Percentiles rank a stretch among this genome's conserved stretches.
Evolutionary conservation across 1,140 invertebrate genomes (phyloP).

Genomic region (Latrodectus geometricus): DNA sequence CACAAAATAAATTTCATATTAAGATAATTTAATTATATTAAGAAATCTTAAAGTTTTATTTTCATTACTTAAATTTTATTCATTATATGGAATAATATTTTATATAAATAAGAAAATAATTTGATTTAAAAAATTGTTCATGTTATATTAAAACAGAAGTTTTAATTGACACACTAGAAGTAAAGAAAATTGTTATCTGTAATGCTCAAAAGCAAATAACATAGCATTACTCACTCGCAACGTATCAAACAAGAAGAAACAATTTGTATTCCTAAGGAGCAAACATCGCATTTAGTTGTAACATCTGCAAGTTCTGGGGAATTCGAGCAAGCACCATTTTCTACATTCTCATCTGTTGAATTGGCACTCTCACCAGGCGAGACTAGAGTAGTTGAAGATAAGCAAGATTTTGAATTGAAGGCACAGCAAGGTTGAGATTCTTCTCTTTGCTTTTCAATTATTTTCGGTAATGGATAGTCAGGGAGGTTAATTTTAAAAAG

Average conservation of each 20-base stretch:
- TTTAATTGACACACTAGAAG: too few species aligned
- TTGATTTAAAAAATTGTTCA: too few species aligned
- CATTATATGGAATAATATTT: too few species aligned
- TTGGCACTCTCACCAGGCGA: constrained; percentile 12
- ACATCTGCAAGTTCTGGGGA: too few species aligned
- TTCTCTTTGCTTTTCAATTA: background rate
- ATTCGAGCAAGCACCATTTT: background rate
- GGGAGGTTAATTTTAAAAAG: constrained; percentile 37
- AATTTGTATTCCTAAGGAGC: constrained; percentile 13
- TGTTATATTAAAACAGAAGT: too few species aligned
- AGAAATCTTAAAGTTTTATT: too few species aligned
- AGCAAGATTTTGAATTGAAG: constrained; percentile 16
- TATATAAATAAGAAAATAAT: too few species aligned
- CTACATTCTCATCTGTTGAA: background rate
- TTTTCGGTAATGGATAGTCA: background rate
- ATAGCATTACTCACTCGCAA: constrained; percentile 1
- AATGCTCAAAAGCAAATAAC: too few species aligned
- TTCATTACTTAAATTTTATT: too few species aligned
- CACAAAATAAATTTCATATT: too few species aligned
- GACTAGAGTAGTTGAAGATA: background rate
- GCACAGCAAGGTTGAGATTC: constrained; percentile 28
- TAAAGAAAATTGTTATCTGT: too few species aligned
- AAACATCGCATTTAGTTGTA: constrained; percentile 28
- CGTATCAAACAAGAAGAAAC: constrained; percentile 27
- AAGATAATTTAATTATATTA: too few species aligned